Evolutionary conservation across 2,888 invertebrate genomes (phyloP).

Genomic region (Platycheirus rosarum): DNA sequence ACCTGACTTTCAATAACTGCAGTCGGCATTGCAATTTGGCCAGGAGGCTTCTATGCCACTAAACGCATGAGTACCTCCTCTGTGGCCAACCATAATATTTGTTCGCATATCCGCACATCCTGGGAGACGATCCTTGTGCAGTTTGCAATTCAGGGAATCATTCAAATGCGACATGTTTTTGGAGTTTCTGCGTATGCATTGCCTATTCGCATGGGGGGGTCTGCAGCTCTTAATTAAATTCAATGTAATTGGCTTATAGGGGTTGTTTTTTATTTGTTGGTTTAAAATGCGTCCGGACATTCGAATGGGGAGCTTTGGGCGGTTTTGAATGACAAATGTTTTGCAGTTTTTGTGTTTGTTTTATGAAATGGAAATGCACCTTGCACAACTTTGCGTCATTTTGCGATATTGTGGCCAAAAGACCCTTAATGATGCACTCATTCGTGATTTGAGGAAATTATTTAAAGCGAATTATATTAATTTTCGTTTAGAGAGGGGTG

Average conservation of each 20-base stretch:
- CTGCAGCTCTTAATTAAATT: conserved; percentile 59
- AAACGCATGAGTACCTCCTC: conserved; percentile 49
- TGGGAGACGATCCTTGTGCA: not conserved
- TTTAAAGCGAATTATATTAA: no score
- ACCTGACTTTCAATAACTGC: conserved; percentile 29
- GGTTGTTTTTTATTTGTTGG: conserved; percentile 14
- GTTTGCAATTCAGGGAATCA: conserved; percentile 14
- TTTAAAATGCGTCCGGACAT: not conserved
- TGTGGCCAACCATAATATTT: conserved; percentile 57
- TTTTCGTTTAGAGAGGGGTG: no score
- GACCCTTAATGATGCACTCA: no score
- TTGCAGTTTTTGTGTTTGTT: conserved; percentile 39
- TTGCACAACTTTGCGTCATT: conserved; percentile 1
- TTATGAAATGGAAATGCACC: conserved; percentile 36
- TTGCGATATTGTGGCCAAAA: no score
- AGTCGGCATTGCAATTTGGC: conserved; percentile 28
- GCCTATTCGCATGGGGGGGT: not conserved
- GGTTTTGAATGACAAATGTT: not conserved
- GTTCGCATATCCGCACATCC: conserved; percentile 26
- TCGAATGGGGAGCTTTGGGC: not conserved
- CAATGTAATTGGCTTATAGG: conserved; percentile 40
- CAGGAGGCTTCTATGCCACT: conserved; percentile 35
- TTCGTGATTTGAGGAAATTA: no score
- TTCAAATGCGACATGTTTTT: conserved; percentile 41
- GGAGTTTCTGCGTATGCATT: not conserved